Base-by-base conservation (phyloP, 2,113 vertebrate genomes). In the Pseudorasbora parva region DNA sequence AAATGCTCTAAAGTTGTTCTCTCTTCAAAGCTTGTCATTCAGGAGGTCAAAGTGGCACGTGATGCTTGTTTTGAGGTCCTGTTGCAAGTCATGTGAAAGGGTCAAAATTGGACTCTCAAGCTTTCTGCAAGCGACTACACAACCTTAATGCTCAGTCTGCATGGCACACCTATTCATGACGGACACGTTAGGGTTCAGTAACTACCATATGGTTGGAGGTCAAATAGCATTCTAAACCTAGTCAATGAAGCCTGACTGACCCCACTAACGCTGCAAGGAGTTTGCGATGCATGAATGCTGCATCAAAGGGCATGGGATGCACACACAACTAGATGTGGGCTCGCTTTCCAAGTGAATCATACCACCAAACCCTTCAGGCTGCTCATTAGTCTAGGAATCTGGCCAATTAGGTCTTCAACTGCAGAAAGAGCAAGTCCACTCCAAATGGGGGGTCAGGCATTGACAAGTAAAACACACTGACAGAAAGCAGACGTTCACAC, bases 371-470 rank as follows among this genome's bases (percentile, higher is more conserved):
- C 47, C 45, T 47, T 17, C 37, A 72, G 64, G 4, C 68, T 71
- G 47, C 77, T 60, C 73, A 78, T 68, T 71, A 79, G 57, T 25
- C 17, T 27, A 66, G 83, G 83, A 87, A 66, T 79, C 57, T 51
- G 54, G 51, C 66, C 83, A 82, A 82, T 62, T 86, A 78, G 83
- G 62, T 56, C 66, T 78, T 59, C 45, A 77, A 74, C 25, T 72
- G 33, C 66, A 69, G 54, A 57, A n/a, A 27, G 30, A 0, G 27
- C 25, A 30, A 30, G 21, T 77, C 47, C 4, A 27, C 60, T 25
- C 15, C 8, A 68, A 21, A 23, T 25, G 25, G 2, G 30, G 4
- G n/a, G 30, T 14, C 30, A 14, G 17, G 30, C 9, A 3, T 73
- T 27, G 37, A 60, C 33, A 59, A 56, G 62, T 33, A 56, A 81